A percentile compares a stretch with the other conserved stretches of the same genome.
Conservation (phyloP, 2,888 invertebrate genomes). For the Tolmerus cingulatus region DNA sequence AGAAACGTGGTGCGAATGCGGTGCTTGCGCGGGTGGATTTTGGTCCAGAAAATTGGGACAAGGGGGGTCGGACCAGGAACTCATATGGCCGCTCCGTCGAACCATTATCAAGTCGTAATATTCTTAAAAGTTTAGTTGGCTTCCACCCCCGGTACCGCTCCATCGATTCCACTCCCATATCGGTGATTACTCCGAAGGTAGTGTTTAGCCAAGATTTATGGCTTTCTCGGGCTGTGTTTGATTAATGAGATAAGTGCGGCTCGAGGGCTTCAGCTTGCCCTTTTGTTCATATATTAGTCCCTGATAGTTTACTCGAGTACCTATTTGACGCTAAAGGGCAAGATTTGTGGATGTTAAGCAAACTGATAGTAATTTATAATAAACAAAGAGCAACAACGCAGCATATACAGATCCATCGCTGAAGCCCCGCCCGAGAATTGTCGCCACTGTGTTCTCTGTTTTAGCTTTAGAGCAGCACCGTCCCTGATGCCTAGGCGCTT, state of each 20-base stretch:
- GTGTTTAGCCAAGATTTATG: constrained; percentile 33
- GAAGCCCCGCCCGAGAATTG: neutral
- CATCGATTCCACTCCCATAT: constrained; percentile 16
- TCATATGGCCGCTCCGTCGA: neutral
- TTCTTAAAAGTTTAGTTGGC: constrained; percentile 33
- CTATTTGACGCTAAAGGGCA: constrained; percentile 30
- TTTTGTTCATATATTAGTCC: constrained; percentile 36
- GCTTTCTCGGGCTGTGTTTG: constrained; percentile 12
- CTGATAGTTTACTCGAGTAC: constrained; percentile 27
- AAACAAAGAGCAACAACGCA: neutral
- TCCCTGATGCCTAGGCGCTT: neutral
- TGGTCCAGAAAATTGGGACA: neutral
- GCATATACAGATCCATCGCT: neutral
- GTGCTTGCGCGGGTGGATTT: neutral
- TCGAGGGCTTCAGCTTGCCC: constrained; percentile 32
- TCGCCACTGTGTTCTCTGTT: neutral
- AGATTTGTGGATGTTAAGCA: constrained; percentile 28
- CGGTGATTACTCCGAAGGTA: constrained; percentile 27
- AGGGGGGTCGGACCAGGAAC: neutral
- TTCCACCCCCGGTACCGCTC: neutral
- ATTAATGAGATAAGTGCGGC: constrained; percentile 38
- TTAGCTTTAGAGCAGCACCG: neutral
- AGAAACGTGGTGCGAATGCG: neutral
- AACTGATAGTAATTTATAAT: constrained; percentile 38
- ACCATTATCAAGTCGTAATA: constrained; percentile 40